phyloP scores from a whole-genome alignment of 2,797 vertebrate species.

The Darevskia mixta region DNA sequence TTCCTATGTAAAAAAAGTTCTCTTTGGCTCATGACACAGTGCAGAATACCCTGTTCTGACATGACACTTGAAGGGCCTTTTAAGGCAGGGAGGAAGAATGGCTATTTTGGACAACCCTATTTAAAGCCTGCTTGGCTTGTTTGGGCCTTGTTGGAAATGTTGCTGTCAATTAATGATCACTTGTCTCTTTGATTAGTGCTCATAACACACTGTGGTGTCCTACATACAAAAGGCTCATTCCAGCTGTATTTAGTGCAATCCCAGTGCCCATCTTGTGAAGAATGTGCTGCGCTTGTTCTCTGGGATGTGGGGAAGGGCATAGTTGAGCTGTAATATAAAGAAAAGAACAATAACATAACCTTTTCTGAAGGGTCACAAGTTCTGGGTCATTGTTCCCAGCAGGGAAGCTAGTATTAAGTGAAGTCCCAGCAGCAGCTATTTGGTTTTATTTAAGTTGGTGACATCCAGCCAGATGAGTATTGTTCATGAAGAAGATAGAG shows the following conservation, averaged over 20 bases:
- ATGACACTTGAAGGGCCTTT: slow-evolving; percentile 66
- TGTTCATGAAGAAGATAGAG: background rate
- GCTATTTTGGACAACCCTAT: slow-evolving; percentile 58
- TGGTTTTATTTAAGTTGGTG: background rate
- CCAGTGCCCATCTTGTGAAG: slow-evolving; percentile 18
- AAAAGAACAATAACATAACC: background rate
- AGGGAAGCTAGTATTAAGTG: slow-evolving; percentile 25
- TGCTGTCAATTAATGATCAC: slow-evolving; percentile 41
- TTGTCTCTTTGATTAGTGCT: slow-evolving; percentile 57
- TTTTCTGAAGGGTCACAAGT: slow-evolving; percentile 1
- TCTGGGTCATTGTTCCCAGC: slow-evolving; percentile 4
- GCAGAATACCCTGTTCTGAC: slow-evolving; percentile 33
- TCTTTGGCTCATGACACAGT: slow-evolving; percentile 79
- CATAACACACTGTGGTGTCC: slow-evolving; percentile 42
- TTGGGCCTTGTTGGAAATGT: slow-evolving; percentile 47
- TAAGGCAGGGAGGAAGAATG: slow-evolving; percentile 56
- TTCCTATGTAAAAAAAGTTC: slow-evolving; percentile 89
- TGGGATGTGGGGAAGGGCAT: background rate
- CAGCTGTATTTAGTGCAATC: slow-evolving; percentile 44
- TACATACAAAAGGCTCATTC: slow-evolving; percentile 32
- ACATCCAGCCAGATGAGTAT: background rate
- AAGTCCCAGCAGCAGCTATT: background rate
- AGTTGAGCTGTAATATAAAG: slow-evolving; percentile 2
- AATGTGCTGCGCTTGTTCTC: background rate
- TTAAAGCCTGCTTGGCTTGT: slow-evolving; percentile 61